These are phyloP conservation scores for Stenoptilia bipunctidactyla DNA, from an alignment of 2,888 invertebrate species.

Conservation along the genomic window DNA sequence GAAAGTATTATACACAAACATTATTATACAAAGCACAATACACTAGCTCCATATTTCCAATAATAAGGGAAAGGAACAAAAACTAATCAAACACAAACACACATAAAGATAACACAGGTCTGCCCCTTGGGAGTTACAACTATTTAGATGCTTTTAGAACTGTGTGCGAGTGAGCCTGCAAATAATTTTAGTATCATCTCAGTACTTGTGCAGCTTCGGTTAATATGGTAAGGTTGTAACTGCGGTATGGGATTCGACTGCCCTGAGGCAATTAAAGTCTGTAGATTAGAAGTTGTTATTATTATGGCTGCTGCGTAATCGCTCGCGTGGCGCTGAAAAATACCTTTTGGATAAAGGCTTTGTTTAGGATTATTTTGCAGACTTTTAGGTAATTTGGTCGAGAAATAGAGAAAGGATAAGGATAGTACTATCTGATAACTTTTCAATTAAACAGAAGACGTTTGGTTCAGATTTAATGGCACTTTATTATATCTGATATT, in stretches of 20 bases:
- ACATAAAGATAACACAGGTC: slow-evolving; percentile 53
- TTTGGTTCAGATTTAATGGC: too few relatives aligned
- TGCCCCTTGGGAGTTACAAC: slow-evolving; percentile 31
- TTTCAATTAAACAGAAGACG: too few relatives aligned
- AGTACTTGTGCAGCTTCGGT: slow-evolving; percentile 10
- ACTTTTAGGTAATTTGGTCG: too few relatives aligned
- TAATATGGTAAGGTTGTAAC: slow-evolving; percentile 21
- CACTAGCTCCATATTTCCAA: slow-evolving; percentile 28
- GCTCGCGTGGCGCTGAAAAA: slow-evolving; percentile 1
- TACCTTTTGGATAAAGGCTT: slow-evolving; percentile 1
- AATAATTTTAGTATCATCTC: slow-evolving; percentile 23
- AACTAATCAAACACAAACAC: slow-evolving; percentile 59
- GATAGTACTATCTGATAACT: too few relatives aligned
- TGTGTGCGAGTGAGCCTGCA: slow-evolving; percentile 29
- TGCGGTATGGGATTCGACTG: slow-evolving; percentile 14
- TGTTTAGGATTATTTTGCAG: background rate
- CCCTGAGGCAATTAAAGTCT: slow-evolving; percentile 22
- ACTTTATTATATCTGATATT: too few relatives aligned
- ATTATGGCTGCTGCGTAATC: slow-evolving; percentile 1
- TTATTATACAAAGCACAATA: too few relatives aligned
- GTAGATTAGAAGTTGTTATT: slow-evolving; percentile 19
- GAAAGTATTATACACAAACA: too few relatives aligned
- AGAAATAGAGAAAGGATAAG: too few relatives aligned
- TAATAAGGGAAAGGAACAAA: slow-evolving; percentile 46
- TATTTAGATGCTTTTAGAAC: slow-evolving; percentile 44